These are phyloP conservation scores for Ferdinandea cuprea DNA, from an alignment of 2,888 invertebrate species.

Conservation along the genomic window DNA sequence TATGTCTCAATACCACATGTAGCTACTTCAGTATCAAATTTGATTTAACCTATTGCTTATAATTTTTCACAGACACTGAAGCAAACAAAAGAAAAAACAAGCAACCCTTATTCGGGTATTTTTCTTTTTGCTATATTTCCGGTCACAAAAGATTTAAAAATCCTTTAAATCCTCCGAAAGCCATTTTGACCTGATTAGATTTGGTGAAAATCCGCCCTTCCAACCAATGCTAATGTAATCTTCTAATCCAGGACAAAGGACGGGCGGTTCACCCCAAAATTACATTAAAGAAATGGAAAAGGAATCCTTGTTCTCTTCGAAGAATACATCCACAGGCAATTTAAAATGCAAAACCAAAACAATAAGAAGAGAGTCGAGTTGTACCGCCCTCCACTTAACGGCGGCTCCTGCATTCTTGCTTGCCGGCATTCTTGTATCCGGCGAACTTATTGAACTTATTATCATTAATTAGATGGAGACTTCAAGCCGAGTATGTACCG, in stretches of 20 bases:
- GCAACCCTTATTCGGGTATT: neutral
- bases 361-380: constrained; percentile 4
- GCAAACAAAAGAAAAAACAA: constrained; percentile 13
- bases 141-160: neutral
- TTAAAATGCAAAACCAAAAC: constrained; percentile 46
- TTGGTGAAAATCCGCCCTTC: constrained; percentile 24
- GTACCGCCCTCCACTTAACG: neutral
- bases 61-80: constrained; percentile 25
- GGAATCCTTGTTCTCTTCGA: constrained; percentile 6
- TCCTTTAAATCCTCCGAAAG: neutral
- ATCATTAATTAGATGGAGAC: constrained; percentile 42
- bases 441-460: constrained; percentile 57
- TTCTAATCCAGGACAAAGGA: constrained; percentile 29
- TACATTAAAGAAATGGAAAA: constrained; percentile 23
- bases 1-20: no score
- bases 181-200: constrained; percentile 1
- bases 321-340: constrained; percentile 30
- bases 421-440: constrained; percentile 7
- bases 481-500: constrained; percentile 7
- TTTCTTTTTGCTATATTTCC: neutral
- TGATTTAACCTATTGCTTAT: no score
- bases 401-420: neutral
- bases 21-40: no score
- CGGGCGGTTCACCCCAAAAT: constrained; percentile 23
- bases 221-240: neutral